Evolutionary conservation across 2,797 vertebrate genomes (phyloP).

Genomic region (Tenualosa thibaudeaui): DNA sequence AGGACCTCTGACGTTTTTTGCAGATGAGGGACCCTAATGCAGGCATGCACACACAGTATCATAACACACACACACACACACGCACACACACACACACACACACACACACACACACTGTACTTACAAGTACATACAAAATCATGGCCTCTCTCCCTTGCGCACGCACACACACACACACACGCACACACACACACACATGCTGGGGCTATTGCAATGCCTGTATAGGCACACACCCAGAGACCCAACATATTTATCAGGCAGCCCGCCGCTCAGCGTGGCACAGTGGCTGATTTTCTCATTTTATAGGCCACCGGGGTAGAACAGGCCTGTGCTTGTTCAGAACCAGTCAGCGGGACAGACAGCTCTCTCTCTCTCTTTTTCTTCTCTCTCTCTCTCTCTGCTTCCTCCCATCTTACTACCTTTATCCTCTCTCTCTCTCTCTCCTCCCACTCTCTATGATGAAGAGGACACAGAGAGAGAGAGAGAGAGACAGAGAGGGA

Average conservation of each 20-base stretch:
- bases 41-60: slow-evolving; percentile 5
- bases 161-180: slow-evolving; percentile 39
- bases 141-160: neutral
- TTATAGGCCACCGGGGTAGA: slow-evolving; percentile 62
- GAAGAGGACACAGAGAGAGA: neutral
- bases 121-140: slow-evolving; percentile 36
- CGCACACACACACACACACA: slow-evolving; percentile 36
- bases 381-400: neutral
- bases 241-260: slow-evolving; percentile 53
- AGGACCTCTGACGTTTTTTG: neutral
- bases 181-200: slow-evolving; percentile 29
- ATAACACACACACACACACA: slow-evolving; percentile 24
- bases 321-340: slow-evolving; percentile 58
- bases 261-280: slow-evolving; percentile 40
- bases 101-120: slow-evolving; percentile 23
- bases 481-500: neutral
- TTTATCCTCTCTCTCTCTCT: neutral
- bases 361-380: slow-evolving; percentile 28
- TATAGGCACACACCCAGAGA: slow-evolving; percentile 33
- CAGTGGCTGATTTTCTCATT: slow-evolving; percentile 61
- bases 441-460: neutral
- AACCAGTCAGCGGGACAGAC: slow-evolving; percentile 56
- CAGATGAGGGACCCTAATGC: neutral
- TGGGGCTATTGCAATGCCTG: slow-evolving; percentile 4
- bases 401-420: neutral